phyloP scores from a whole-genome alignment of 2,797 vertebrate genomes.

The Antennarius maculatus region DNA sequence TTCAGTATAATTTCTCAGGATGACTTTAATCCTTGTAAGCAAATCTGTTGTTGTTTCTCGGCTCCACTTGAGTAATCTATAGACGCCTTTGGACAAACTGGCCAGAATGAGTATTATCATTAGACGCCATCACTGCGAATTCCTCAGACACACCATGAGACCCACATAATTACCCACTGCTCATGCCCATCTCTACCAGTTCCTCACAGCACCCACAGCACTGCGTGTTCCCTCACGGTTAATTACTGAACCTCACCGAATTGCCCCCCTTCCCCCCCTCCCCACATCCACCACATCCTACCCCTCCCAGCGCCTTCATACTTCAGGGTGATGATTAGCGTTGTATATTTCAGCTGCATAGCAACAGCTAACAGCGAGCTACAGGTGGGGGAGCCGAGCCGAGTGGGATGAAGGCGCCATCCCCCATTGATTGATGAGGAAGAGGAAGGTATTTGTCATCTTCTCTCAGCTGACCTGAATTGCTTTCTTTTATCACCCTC shows the following conservation, averaged over 20 bases:
- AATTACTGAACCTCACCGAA: conserved; percentile 71
- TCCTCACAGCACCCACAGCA: conserved; percentile 61
- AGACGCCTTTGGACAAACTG: conserved; percentile 56
- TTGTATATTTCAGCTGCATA: conserved; percentile 44
- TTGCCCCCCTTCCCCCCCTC: conserved; percentile 32
- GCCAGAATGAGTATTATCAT: conserved; percentile 73
- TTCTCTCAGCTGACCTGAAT: background rate
- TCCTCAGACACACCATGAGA: conserved; percentile 64
- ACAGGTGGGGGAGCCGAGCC: conserved; percentile 53
- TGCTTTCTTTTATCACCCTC: conserved; percentile 25
- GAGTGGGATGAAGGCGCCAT: conserved; percentile 41
- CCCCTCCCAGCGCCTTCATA: conserved; percentile 32
- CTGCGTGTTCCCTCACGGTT: conserved; percentile 64
- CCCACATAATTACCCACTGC: conserved; percentile 76
- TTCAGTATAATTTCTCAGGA: conserved; percentile 21
- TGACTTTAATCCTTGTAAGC: conserved; percentile 8
- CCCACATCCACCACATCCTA: no score
- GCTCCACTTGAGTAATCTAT: conserved; percentile 55
- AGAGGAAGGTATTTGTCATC: conserved; percentile 45
- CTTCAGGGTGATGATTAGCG: conserved; percentile 53
- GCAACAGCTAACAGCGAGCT: conserved; percentile 24
- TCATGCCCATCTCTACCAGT: conserved; percentile 58
- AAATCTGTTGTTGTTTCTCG: conserved; percentile 22
- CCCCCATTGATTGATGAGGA: conserved; percentile 47
- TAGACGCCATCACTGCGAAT: conserved; percentile 64